phyloP scores from a whole-genome alignment of 1,140 invertebrate genomes.

The Drosophila dunni region DNA sequence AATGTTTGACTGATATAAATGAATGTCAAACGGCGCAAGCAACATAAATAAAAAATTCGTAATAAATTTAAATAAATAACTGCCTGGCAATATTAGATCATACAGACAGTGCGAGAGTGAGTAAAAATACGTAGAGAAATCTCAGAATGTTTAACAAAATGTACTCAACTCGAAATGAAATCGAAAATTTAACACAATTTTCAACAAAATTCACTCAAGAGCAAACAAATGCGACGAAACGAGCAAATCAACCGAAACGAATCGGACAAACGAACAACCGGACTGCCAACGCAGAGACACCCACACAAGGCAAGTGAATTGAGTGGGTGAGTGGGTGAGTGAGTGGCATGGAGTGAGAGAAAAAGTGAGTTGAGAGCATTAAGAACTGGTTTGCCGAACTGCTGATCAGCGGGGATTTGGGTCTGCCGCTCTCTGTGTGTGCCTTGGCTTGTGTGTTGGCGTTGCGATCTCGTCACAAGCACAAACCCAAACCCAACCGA shows the following conservation, averaged over 20 bases:
- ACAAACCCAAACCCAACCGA: conserved; percentile 2
- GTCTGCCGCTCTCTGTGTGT: conserved; percentile 16
- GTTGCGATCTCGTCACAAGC: conserved; percentile 32
- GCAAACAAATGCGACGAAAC: conserved; percentile 6
- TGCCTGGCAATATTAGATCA: conserved; percentile 79
- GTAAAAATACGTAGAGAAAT: conserved; percentile 39
- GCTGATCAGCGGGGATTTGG: conserved; percentile 30
- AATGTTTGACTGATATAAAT: conserved; percentile 75
- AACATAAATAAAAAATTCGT: conserved; percentile 76
- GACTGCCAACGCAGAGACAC: conserved; percentile 74
- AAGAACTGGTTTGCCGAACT: conserved; percentile 70
- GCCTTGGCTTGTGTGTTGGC: conserved; percentile 73
- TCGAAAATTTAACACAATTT: conserved; percentile 56
- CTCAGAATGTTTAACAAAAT: conserved; percentile 26
- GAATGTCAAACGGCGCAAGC: conserved; percentile 70
- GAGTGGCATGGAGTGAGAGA: conserved; percentile 12
- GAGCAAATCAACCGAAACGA: conserved; percentile 18
- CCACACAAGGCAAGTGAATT: conserved; percentile 62
- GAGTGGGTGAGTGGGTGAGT: conserved; percentile 58
- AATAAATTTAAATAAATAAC: conserved; percentile 83
- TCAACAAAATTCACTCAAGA: conserved; percentile 65
- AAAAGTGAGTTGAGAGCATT: conserved; percentile 30
- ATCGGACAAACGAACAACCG: conserved; percentile 23
- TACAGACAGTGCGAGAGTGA: conserved; percentile 23
- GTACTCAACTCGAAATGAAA: conserved; percentile 65